Percentiles rank a stretch among this genome's conserved stretches.
Evolutionary conservation across 2,113 vertebrate species (phyloP).

Genomic region (Mustelus asterias): DNA sequence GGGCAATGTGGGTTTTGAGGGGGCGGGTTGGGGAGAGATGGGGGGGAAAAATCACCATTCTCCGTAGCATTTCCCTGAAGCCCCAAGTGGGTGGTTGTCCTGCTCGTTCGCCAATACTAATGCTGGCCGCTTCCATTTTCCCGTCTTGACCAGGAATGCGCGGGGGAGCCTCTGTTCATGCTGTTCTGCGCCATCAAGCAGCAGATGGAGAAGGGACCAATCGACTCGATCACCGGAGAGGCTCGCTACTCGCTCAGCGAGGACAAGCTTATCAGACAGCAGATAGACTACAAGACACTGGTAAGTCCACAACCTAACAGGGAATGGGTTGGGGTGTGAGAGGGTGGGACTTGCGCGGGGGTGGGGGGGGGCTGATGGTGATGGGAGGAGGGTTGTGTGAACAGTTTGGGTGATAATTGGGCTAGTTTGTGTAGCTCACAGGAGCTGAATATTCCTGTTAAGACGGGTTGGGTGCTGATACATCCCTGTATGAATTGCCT

Average conservation of each 20-base stretch:
- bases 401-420: neutral
- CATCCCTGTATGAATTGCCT: neutral
- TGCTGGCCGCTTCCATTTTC: neutral
- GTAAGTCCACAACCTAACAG: constrained; percentile 56
- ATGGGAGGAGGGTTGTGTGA: neutral
- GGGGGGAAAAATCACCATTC: neutral
- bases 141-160: constrained; percentile 72
- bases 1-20: no score
- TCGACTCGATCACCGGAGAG: constrained; percentile 92
- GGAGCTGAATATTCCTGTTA: neutral
- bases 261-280: constrained; percentile 96
- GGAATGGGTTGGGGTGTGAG: neutral
- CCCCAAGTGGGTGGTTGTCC: neutral
- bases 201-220: constrained; percentile 93
- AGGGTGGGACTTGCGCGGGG: neutral
- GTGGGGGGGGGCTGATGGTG: no score
- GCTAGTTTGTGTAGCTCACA: neutral
- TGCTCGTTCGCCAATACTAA: neutral
- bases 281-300: constrained; percentile 98
- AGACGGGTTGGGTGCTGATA: neutral
- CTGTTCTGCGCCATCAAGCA: constrained; percentile 98
- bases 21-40: neutral
- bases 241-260: constrained; percentile 93
- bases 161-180: constrained; percentile 94
- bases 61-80: no score